These are phyloP conservation scores for Labeo catla DNA, from an alignment of 2,113 vertebrate genomes.

Conservation along the genomic window DNA sequence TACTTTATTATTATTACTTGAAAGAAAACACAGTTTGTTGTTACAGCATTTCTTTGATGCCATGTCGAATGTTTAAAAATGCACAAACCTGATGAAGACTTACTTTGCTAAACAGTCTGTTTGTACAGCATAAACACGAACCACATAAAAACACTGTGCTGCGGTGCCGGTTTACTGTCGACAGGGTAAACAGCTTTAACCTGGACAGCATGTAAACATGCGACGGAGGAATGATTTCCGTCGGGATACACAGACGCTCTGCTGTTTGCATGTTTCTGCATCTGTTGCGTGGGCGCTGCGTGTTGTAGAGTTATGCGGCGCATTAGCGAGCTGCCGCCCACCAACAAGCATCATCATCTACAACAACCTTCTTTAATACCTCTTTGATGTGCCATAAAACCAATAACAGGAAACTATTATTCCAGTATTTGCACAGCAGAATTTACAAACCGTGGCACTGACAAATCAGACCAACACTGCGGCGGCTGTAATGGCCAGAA, in stretches of 20 bases:
- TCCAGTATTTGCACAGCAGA: neutral
- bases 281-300: conserved; percentile 10
- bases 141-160: neutral
- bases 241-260: neutral
- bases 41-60: too few species aligned
- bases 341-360: conserved; percentile 12
- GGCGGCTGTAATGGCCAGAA: neutral
- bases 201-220: neutral
- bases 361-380: neutral
- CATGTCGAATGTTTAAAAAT: neutral
- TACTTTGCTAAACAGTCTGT: neutral
- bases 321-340: neutral
- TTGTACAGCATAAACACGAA: neutral
- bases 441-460: neutral
- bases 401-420: neutral
- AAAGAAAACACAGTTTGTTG: neutral
- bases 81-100: neutral
- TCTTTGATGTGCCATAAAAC: neutral
- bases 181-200: neutral
- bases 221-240: neutral
- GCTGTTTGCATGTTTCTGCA: neutral
- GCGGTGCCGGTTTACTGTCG: neutral
- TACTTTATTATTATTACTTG: too few species aligned
- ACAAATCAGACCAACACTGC: neutral
- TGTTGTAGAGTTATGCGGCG: neutral